Evolutionary conservation across 2,797 vertebrate species (phyloP), one percentile per base, ranked within the genome.

Genomic region (Monodelphis domestica): DNA sequence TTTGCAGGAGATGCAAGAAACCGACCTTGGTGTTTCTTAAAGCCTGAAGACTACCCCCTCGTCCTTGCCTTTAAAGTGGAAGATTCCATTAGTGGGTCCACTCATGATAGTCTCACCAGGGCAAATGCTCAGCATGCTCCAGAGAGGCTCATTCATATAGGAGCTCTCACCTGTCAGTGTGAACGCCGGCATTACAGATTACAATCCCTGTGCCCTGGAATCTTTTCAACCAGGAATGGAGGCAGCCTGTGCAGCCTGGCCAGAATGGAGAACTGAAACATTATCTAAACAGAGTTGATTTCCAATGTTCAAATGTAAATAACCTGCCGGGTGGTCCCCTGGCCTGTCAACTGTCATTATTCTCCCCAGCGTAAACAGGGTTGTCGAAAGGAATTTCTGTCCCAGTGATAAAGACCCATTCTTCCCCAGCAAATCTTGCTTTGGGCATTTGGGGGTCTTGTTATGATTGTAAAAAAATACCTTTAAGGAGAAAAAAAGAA

Each of bases 211-310:
- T 94, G 87, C 90, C 91, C 94, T 95, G 89, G 91, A 78, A 88
- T 92, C 84, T 94, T 96, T 97, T 95, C 95, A 97, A 91, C 94
- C 93, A 89, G 90, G 89, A 15, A 0, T 97, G 93, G 93, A 93
- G 97, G 96, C 94, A 97, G 95, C 97, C 92, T 92, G 91, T 96
- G 94, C 96, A 91, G 94, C 95, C 93, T 94, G 93, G 95, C 98
- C 97, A 97, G 97, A 97, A 11, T 97, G 95, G 95, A 97, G 94
- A 97, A 94, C 89, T 92, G 97, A 97, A 97, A 97, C 93, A 53
- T 97, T 98, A 97, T 97, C 97, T 97, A 97, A 98, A 98, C 98
- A 98, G 91, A 97, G 97, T 21, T 97, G 96, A 98, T 97, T 98
- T 97, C 96, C 97, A 97, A 97, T 97, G 94, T 96, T 96, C 94